Conservation (phyloP, 2,888 invertebrate species). For the Lampropteryx suffumata region DNA sequence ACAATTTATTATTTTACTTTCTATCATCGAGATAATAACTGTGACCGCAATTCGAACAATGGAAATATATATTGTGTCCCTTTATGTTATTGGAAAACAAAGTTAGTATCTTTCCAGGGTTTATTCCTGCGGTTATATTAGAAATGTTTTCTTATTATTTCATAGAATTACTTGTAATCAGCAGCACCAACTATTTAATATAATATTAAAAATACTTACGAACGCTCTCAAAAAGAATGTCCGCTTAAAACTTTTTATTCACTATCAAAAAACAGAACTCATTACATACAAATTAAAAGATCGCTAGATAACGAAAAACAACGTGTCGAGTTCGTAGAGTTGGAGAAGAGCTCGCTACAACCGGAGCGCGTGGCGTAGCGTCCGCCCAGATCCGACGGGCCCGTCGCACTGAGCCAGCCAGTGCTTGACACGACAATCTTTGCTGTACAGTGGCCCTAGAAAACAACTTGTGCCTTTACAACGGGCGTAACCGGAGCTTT, state of each 20-base stretch:
- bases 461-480: slow-evolving; percentile 75
- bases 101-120: background rate
- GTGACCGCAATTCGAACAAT: slow-evolving; percentile 13
- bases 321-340: slow-evolving; percentile 48
- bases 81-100: slow-evolving; percentile 1
- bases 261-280: slow-evolving; percentile 29
- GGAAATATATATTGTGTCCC: background rate
- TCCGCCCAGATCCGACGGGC: slow-evolving; percentile 66
- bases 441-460: slow-evolving; percentile 69
- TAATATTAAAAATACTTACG: slow-evolving; percentile 51
- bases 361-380: slow-evolving; percentile 60
- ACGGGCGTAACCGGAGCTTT: slow-evolving; percentile 66
- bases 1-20: slow-evolving; percentile 21
- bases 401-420: slow-evolving; percentile 68
- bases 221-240: slow-evolving; percentile 51
- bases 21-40: slow-evolving; percentile 10
- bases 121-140: too few relatives aligned
- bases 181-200: background rate
- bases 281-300: slow-evolving; percentile 12
- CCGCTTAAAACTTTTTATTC: slow-evolving; percentile 40
- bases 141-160: too few relatives aligned
- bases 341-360: slow-evolving; percentile 48
- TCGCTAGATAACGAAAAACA: slow-evolving; percentile 10
- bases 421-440: slow-evolving; percentile 79
- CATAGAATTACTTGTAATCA: too few relatives aligned